Evolutionary conservation across 2,113 vertebrate species (phyloP).

Genomic region (Naja naja): DNA sequence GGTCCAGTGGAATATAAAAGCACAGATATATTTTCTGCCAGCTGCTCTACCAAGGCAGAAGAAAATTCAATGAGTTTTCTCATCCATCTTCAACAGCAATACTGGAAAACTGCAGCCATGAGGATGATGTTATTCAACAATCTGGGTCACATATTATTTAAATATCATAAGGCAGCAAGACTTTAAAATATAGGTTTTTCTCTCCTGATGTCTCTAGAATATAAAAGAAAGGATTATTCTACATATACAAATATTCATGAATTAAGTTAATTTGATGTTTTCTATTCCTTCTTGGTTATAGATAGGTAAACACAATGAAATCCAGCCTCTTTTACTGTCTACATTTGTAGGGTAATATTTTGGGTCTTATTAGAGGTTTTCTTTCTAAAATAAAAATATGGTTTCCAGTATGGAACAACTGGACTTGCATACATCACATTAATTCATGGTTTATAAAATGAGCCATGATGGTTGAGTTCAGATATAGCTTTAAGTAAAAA

Average conservation of each 20-base stretch:
- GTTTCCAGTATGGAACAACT: background rate
- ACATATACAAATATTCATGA: background rate
- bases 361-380: background rate
- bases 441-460: background rate
- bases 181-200: background rate
- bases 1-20: slow-evolving; percentile 9
- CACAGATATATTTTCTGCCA: slow-evolving; percentile 38
- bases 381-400: background rate
- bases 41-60: slow-evolving; percentile 46
- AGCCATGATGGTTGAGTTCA: background rate
- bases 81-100: slow-evolving; percentile 50
- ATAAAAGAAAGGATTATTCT: background rate
- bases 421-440: background rate
- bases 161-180: slow-evolving; percentile 28
- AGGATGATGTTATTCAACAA: slow-evolving; percentile 44
- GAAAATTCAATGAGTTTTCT: slow-evolving; percentile 43
- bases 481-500: background rate
- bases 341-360: background rate
- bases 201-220: slow-evolving; percentile 6
- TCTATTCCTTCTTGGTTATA: background rate
- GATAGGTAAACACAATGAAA: background rate
- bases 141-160: slow-evolving; percentile 45
- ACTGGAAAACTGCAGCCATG: slow-evolving; percentile 45
- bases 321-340: background rate
- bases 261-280: background rate